Evolutionary conservation across 2,113 vertebrate genomes (phyloP).

Genomic region (Chrysochloris asiatica): DNA sequence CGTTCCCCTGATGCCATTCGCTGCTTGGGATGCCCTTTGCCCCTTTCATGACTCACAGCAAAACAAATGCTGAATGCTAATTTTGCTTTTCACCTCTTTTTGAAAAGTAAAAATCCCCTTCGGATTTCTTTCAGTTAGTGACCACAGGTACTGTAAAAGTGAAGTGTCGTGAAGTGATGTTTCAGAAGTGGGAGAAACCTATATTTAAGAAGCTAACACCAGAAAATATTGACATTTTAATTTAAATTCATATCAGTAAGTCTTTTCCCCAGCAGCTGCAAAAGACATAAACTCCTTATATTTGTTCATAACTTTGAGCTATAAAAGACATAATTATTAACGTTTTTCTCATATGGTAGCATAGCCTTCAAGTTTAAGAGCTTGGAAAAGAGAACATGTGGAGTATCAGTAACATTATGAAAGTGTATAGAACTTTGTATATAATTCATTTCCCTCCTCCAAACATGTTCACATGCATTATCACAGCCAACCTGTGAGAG

Average conservation of each 20-base stretch:
- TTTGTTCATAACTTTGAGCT: conserved; percentile 77
- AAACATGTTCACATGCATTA: background rate
- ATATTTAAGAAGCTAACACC: conserved; percentile 67
- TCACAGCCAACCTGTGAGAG: background rate
- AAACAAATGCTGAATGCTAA: background rate
- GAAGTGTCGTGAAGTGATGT: no score
- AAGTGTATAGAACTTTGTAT: background rate
- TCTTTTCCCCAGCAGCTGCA: conserved; percentile 56
- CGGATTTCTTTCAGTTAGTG: background rate
- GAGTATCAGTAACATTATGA: conserved; percentile 5
- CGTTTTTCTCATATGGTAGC: conserved; percentile 60
- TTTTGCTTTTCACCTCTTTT: background rate
- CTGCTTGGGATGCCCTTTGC: no score
- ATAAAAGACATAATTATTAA: conserved; percentile 73
- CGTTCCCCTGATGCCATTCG: background rate
- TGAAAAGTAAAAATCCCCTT: background rate
- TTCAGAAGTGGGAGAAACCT: background rate
- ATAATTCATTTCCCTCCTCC: background rate
- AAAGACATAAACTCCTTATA: conserved; percentile 78
- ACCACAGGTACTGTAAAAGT: background rate
- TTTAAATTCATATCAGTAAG: conserved; percentile 68
- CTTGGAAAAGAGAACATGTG: conserved; percentile 32
- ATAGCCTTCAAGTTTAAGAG: conserved; percentile 61
- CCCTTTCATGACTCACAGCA: no score
- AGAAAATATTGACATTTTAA: conserved; percentile 77